These are phyloP conservation scores for Leptestheria dahalacensis DNA, from an alignment of 1,140 invertebrate genomes.

Conservation along the genomic window DNA sequence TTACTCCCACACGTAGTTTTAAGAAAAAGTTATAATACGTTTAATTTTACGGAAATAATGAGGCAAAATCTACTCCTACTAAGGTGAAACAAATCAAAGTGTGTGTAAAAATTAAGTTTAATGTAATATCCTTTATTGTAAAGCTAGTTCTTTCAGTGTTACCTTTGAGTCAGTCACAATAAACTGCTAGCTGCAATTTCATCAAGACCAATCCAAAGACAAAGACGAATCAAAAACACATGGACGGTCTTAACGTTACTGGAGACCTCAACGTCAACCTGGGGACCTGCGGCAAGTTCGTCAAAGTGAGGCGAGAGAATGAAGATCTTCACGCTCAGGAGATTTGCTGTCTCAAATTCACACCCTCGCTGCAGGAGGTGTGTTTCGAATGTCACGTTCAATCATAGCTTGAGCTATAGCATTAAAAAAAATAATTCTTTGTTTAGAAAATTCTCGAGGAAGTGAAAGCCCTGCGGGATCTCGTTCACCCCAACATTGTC, in stretches of 20 bases:
- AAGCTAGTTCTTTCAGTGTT: too few species aligned
- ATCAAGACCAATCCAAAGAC: not conserved
- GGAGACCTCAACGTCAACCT: not conserved
- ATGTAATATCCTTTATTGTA: too few species aligned
- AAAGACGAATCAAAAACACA: not conserved
- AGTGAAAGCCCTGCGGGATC: not conserved
- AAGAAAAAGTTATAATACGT: too few species aligned
- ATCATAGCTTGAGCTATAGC: not conserved
- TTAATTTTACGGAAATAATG: too few species aligned
- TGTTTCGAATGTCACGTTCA: too few species aligned
- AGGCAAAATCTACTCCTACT: too few species aligned
- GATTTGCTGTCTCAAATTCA: not conserved
- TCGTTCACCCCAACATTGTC: not conserved
- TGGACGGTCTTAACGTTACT: not conserved
- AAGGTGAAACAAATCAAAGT: too few species aligned
- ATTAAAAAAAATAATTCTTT: not conserved
- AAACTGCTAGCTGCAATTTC: too few species aligned
- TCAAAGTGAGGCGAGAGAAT: not conserved
- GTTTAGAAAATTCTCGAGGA: not conserved
- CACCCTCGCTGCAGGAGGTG: not conserved
- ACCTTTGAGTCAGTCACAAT: too few species aligned
- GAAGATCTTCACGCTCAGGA: not conserved
- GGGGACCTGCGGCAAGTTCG: not conserved
- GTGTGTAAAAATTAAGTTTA: too few species aligned
- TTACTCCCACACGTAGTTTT: not conserved